These are phyloP conservation scores for Hapalemur alaotrensis DNA, from an alignment of 2,797 vertebrate species.

Conservation along the genomic window DNA sequence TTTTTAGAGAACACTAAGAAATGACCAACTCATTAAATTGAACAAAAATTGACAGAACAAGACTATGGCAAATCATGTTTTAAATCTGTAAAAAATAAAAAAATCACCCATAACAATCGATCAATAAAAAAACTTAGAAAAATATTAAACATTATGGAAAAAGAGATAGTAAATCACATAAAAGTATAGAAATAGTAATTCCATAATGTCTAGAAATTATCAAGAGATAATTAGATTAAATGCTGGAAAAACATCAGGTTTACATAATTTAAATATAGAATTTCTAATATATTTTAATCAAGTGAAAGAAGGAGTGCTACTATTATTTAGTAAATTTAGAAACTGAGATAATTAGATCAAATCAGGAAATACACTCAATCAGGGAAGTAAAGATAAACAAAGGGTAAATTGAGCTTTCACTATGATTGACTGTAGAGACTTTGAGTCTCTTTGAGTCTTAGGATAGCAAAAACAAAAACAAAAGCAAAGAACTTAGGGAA, in stretches of 20 bases:
- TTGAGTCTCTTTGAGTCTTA: neutral
- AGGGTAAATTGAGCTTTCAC: neutral
- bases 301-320: neutral
- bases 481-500: neutral
- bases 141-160: neutral
- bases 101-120: neutral
- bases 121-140: neutral
- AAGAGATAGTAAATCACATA: neutral
- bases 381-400: neutral
- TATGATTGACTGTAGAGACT: neutral
- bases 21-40: neutral
- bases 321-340: neutral
- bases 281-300: neutral
- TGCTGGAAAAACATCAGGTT: neutral
- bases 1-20: neutral
- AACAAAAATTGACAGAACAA: neutral
- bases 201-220: neutral
- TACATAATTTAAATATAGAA: neutral
- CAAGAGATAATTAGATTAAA: neutral
- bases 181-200: neutral
- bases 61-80: neutral
- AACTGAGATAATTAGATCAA: neutral
- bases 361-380: neutral
- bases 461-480: neutral
- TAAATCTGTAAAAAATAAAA: neutral